These are phyloP conservation scores for Oncorhynchus tshawytscha DNA, from an alignment of 2,113 vertebrate species.

Conservation along the genomic window DNA sequence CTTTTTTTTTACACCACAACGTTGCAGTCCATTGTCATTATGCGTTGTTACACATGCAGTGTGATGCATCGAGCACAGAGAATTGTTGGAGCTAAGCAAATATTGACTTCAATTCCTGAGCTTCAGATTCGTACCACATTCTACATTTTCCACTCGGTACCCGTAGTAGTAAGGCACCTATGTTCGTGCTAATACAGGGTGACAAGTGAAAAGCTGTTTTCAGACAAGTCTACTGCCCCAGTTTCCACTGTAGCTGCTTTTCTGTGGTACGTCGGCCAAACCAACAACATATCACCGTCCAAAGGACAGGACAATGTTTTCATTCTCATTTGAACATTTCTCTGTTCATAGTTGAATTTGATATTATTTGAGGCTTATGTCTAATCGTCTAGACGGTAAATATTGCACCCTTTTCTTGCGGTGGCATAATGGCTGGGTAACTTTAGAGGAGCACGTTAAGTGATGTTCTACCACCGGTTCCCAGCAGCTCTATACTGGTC, in stretches of 20 bases:
- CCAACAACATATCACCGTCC: conserved; percentile 10
- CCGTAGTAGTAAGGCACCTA: background rate
- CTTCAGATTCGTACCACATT: background rate
- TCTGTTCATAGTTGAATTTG: conserved; percentile 60
- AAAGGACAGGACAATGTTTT: conserved; percentile 42
- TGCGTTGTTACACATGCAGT: no score
- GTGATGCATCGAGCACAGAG: no score
- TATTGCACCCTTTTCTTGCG: conserved; percentile 64
- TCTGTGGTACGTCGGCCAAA: conserved; percentile 51
- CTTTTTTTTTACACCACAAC: no score
- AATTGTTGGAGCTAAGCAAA: no score
- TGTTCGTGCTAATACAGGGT: background rate
- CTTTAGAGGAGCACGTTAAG: conserved; percentile 74
- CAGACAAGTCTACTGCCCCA: background rate
- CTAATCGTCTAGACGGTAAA: conserved; percentile 71
- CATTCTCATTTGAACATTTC: conserved; percentile 48
- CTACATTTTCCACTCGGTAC: background rate
- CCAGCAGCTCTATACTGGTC: conserved; percentile 17
- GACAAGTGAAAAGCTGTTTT: background rate
- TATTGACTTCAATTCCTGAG: no score
- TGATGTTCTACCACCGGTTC: conserved; percentile 53
- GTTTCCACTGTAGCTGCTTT: conserved; percentile 63
- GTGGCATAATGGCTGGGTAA: conserved; percentile 68
- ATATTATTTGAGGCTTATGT: conserved; percentile 66
- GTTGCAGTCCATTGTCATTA: no score